Conservation (phyloP, 2,113 vertebrate species). For the Bungarus multicinctus region DNA sequence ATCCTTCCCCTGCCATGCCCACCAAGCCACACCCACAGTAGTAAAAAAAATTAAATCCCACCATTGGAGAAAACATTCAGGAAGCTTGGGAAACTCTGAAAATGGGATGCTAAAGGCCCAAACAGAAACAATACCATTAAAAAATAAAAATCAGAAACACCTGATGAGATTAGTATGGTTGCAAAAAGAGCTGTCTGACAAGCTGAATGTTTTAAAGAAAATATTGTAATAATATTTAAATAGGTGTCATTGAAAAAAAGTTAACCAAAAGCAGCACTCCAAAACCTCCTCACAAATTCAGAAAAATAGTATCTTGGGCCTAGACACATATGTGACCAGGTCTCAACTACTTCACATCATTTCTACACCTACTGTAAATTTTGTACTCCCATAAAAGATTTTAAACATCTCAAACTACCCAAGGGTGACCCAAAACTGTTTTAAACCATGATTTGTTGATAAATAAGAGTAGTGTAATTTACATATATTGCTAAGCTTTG, state of each 20-base stretch:
- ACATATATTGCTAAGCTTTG: background rate
- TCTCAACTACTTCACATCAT: background rate
- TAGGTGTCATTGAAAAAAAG: background rate
- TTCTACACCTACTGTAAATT: background rate
- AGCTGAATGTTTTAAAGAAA: background rate
- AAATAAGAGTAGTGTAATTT: background rate
- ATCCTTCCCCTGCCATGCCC: too few relatives aligned
- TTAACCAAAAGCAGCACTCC: background rate
- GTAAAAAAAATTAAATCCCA: too few relatives aligned
- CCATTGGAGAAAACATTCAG: background rate
- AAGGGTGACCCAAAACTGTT: background rate
- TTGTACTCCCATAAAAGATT: background rate
- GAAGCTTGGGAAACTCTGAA: background rate
- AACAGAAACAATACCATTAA: background rate
- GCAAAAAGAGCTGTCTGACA: background rate
- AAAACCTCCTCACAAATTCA: background rate
- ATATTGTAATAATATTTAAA: background rate
- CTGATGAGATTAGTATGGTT: background rate
- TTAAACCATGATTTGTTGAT: background rate
- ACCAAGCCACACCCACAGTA: too few relatives aligned
- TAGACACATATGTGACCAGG: background rate
- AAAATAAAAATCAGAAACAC: background rate
- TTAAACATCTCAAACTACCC: background rate
- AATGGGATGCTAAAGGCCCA: background rate
- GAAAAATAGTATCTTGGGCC: background rate